Evolutionary conservation across 2,888 invertebrate genomes (phyloP).

Genomic region (Prenolepis imparis): DNA sequence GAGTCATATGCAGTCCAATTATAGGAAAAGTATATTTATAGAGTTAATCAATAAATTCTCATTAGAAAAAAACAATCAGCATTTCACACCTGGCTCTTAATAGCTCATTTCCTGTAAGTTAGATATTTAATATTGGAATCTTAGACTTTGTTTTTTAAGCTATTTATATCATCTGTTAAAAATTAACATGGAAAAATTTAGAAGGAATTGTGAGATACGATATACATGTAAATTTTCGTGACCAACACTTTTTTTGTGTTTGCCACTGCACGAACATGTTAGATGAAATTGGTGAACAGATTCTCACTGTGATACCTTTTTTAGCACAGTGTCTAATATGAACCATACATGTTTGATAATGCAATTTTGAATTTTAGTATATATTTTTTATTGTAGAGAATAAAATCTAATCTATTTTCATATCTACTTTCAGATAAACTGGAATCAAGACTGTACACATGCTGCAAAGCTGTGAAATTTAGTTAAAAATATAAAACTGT

Average conservation of each 20-base stretch:
- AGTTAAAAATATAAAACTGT: constrained; percentile 70
- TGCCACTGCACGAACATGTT: constrained; percentile 82
- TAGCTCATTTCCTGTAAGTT: too few species aligned
- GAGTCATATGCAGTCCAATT: too few species aligned
- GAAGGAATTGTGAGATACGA: background rate
- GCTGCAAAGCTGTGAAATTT: constrained; percentile 78
- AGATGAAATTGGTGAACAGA: constrained; percentile 77
- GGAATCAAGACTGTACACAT: constrained; percentile 82
- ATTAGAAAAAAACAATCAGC: too few species aligned
- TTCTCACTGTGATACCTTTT: constrained; percentile 76
- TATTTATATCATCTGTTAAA: constrained; percentile 1
- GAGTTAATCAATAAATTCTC: too few species aligned
- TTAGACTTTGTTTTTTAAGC: background rate
- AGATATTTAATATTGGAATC: too few species aligned
- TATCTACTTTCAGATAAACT: constrained; percentile 79
- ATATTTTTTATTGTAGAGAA: background rate
- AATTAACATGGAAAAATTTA: background rate
- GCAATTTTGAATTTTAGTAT: background rate
- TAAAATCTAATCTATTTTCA: constrained; percentile 40
- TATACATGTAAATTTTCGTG: constrained; percentile 77
- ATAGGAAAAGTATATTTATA: too few species aligned
- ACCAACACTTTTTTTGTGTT: constrained; percentile 69
- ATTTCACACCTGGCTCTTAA: too few species aligned
- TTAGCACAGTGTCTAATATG: constrained; percentile 74
- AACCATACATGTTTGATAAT: constrained; percentile 71